Percentiles rank a stretch among this genome's conserved stretches.
These are phyloP conservation scores for Drosophila bocki DNA, from an alignment of 1,140 invertebrate genomes.

Conservation along the genomic window DNA sequence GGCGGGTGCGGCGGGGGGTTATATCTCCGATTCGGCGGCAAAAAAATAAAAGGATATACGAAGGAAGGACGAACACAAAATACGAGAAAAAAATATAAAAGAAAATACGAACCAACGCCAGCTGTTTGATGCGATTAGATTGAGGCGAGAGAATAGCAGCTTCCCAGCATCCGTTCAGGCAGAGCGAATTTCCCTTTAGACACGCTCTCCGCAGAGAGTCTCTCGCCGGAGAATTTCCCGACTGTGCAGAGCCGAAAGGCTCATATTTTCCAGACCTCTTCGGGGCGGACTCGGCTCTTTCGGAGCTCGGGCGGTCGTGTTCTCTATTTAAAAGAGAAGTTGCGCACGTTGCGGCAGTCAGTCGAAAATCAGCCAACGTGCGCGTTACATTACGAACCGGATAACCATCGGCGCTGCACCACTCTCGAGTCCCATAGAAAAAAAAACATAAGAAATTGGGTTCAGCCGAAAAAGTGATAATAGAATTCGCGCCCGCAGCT, in stretches of 20 bases:
- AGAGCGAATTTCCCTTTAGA: conserved; percentile 57
- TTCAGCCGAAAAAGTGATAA: conserved; percentile 63
- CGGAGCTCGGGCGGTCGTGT: conserved; percentile 22
- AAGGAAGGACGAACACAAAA: conserved; percentile 7
- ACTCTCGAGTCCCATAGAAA: conserved; percentile 10
- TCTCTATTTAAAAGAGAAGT: conserved; percentile 76
- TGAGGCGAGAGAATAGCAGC: conserved; percentile 29
- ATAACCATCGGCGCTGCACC: conserved; percentile 18
- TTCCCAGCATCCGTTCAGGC: conserved; percentile 42
- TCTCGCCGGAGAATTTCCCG: conserved; percentile 14
- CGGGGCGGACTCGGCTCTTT: conserved; percentile 11
- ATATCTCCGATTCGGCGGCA: conserved; percentile 44
- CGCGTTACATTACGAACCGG: conserved; percentile 54
- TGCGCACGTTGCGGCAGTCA: conserved; percentile 80
- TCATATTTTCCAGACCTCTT: conserved; percentile 5
- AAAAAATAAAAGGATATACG: conserved; percentile 41
- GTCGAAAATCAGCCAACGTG: conserved; percentile 75
- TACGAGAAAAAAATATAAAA: conserved; percentile 1
- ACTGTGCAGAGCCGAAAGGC: conserved; percentile 33
- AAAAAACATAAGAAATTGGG: conserved; percentile 22
- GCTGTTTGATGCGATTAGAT: conserved; percentile 62
- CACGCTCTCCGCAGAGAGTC: conserved; percentile 15
- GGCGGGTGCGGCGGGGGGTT: conserved; percentile 9
- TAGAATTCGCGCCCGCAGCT: conserved; percentile 51
- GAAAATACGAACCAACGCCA: conserved; percentile 57